Evolutionary conservation across 2,888 invertebrate genomes (phyloP), one percentile per base, ranked within the genome.

Genomic region (Rhingia campestris): DNA sequence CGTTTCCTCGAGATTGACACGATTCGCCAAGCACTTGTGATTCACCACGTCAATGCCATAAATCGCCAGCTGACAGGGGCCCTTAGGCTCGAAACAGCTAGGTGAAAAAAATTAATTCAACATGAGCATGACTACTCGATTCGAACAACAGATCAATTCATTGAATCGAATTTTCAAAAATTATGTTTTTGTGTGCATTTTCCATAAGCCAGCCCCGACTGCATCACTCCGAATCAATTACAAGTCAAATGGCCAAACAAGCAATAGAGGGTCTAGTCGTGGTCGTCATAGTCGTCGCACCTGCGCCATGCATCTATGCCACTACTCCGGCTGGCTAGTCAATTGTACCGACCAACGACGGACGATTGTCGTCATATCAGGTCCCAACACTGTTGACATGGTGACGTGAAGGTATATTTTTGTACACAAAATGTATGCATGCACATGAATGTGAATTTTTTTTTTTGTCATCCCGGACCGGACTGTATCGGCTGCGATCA

Each of bases 341-440:
- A 41, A 49, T 74, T 33, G 56, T 30, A 32, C 63, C 54, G 54
- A 45, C 73, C 61, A 30, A 59, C 5, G 43, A 72, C 61, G 53
- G 43, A 47, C 12, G 32, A 37, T 63, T 35, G 56, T 67, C 66
- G 66, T 75, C 58, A 66, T 51, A 59, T 58, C 51, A 66, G 37
- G 59, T 67, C 75, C 51, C 66, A 39, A 58, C 64, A 47, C 49
- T 43, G 54, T 74, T 74, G 64, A 51, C 74, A 74, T 41, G 32
- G 33, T 59, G 66, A 75, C 58, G 75, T 66, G 66, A 66, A 1
- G 51, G 53, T 59, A 35, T 53, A 67, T 67, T 67, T 67, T 67
- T 72, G 22, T 59, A 14, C 7, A 37, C 7, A 33, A 22, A 22
- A 22, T 22, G 22, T 22, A 22, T 22, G 22, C 22, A 22, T 22